phyloP scores from a whole-genome alignment of 1,140 invertebrate species.

The Papilio aristodemus region DNA sequence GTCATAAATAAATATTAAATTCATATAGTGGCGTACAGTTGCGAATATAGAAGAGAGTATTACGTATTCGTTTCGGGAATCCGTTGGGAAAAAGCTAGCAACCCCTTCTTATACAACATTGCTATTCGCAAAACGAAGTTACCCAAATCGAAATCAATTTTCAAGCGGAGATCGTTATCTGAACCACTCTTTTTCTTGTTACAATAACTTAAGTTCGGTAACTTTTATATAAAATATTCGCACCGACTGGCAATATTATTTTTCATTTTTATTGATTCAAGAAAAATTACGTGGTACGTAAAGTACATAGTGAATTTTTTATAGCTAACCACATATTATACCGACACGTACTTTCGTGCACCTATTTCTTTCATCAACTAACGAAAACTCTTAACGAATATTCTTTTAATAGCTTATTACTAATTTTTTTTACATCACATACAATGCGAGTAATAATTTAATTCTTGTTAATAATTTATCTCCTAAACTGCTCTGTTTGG shows the following conservation, averaged over 20 bases:
- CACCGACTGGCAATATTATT: constrained; percentile 1
- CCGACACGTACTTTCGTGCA: background rate
- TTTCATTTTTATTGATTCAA: background rate
- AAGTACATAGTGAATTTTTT: background rate
- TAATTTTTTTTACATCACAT: too few relatives aligned
- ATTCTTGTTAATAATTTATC: too few relatives aligned
- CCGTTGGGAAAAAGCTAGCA: constrained; percentile 24
- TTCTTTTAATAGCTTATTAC: too few relatives aligned
- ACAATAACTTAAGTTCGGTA: constrained; percentile 10
- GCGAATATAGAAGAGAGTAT: constrained; percentile 23
- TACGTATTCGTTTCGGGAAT: constrained; percentile 25
- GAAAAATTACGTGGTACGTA: background rate
- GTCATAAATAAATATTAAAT: constrained; percentile 10
- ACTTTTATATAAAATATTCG: constrained; percentile 21
- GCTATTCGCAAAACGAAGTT: constrained; percentile 30
- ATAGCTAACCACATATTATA: background rate
- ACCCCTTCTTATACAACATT: constrained; percentile 28
- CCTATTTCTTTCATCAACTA: background rate
- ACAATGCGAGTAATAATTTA: too few relatives aligned
- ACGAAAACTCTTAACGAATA: too few relatives aligned
- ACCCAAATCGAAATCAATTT: constrained; percentile 31
- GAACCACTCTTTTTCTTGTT: constrained; percentile 22
- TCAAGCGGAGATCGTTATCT: constrained; percentile 26
- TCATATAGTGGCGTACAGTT: constrained; percentile 4
- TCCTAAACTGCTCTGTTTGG: too few relatives aligned